Base-by-base conservation (phyloP, 64 coral and sea anemone genomes). In the Stichodactyla mertensii region DNA sequence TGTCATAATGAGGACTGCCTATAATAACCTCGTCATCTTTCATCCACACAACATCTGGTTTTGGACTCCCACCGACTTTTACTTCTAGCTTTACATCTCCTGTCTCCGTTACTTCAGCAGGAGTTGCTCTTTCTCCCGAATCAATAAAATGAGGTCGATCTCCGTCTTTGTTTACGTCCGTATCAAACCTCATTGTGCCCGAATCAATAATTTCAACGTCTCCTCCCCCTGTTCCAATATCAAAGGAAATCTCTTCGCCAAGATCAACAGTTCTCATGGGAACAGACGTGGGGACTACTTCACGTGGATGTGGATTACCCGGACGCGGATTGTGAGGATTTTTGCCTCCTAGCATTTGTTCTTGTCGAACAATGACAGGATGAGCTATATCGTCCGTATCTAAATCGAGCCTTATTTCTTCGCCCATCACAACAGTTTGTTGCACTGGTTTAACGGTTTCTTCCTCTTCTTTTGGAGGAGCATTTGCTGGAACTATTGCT, bases 21-120 rank as follows among this genome's bases (percentile, higher is more conserved):
- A 19, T 78, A 51, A 97, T 51, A 53, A 78, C 82, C 7, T 89
- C 27, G 2, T 93, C 94, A 62, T 87, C 91, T 57, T 87, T 97
- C 24, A 90, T 61, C 94, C 94, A 97, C 53, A 93, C 45, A 10
- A 92, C 94, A 7, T 79, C 57, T 54, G 94, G 94, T 22, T 52
- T 86, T 51, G 94, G 94, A 45, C 89, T 92, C 22, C 87, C 93
- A 87, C 87, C 87, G 6, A 95, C 90, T 58, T 89, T 92, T 27
- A 89, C 90, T 87, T 95, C 77, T 9, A 95, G 66, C 77, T 84
- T 92, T 6, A 95, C 80, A 52, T 95, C 93, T 1, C 90, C 93
- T 15, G 83, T 80, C 7, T 86, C 55, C 10, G 91, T 95, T 31
- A 95, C 90, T 71, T 91, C 83, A 11, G 90, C 87, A 6, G 91